Evolutionary conservation across 2,888 invertebrate genomes (phyloP), one percentile per base, ranked within the genome.

Genomic region (Epirrhoe tristata): DNA sequence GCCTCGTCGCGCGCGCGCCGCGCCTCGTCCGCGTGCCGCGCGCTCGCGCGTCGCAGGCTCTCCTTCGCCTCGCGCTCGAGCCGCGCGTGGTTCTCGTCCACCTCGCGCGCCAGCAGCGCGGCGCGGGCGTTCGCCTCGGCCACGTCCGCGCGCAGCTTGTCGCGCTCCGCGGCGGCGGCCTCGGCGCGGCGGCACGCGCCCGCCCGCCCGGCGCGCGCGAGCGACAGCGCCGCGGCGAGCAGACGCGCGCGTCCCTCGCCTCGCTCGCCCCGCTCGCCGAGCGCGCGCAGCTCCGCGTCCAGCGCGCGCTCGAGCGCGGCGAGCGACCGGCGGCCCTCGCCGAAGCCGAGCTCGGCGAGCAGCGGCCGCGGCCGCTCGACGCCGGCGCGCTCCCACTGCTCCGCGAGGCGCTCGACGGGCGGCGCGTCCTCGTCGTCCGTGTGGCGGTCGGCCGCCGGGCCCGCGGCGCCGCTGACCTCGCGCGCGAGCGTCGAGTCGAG

Each of bases 31-130:
- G 96, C 94, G 81, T 98, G 97, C 66, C 96, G 95, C 67, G 95
- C 94, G 81, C 98, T 98, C 17, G 97, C 86, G 54, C 95, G 90
- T 67, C 96, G 95, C 55, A 96, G 94, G 90, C 95, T 96, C 55
- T 95, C 94, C 81, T 96, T 95, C 34, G 96, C 94, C 36, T 96
- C 95, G 70, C 95, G 95, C 84, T 98, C 98, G 82, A 98, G 94
- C 66, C 96, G 95, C 0, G 96, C 95, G 84, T 98, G 98, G 77
- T 97, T 96, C 80, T 98, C 98, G 84, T 99, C 98, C 1, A 98
- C 97, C 87, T 98, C 98, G 77, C 97, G 97, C 0, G 98, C 98
- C 58, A 98, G 91, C 61, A 97, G 84, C 0, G 96, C 94, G 0
- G 97, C 97, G 74, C 98, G 94, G 65, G 96, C 95, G 82, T 98